A percentile compares a stretch with the other conserved stretches of the same genome.
These are phyloP conservation scores for Leguminivora glycinivorella DNA, from an alignment of 1,140 invertebrate species.

Conservation along the genomic window DNA sequence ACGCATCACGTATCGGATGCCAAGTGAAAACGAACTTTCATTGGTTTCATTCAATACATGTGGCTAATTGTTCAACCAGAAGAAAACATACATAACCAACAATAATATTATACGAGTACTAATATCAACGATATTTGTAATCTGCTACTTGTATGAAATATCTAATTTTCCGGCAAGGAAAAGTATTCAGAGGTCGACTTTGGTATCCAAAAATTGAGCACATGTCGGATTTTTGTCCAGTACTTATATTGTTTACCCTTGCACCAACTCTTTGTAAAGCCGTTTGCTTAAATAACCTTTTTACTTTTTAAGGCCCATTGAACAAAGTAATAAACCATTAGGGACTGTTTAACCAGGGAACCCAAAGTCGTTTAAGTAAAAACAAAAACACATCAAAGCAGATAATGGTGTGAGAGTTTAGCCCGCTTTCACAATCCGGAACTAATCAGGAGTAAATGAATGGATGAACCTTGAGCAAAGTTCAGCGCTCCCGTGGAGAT, in stretches of 20 bases:
- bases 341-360: slow-evolving; percentile 9
- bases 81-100: neutral
- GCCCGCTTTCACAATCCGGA: slow-evolving; percentile 35
- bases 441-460: slow-evolving; percentile 54
- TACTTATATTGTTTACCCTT: neutral
- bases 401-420: slow-evolving; percentile 29
- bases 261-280: neutral
- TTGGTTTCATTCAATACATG: slow-evolving; percentile 10
- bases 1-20: slow-evolving; percentile 5
- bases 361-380: slow-evolving; percentile 26
- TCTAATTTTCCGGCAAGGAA: too few species aligned
- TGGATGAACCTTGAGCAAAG: slow-evolving; percentile 50
- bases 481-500: slow-evolving; percentile 48
- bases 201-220: too few species aligned
- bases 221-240: too few species aligned
- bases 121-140: too few species aligned
- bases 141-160: too few species aligned
- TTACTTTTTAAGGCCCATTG: slow-evolving; percentile 4
- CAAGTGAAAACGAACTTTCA: slow-evolving; percentile 26
- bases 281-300: neutral
- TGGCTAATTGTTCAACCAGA: slow-evolving; percentile 17
- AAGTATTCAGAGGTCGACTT: too few species aligned
- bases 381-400: slow-evolving; percentile 27
- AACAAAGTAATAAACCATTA: slow-evolving; percentile 20
- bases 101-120: too few species aligned